Conservation (phyloP, 2,113 vertebrate genomes). For the Rhadina sibilatrix region DNA sequence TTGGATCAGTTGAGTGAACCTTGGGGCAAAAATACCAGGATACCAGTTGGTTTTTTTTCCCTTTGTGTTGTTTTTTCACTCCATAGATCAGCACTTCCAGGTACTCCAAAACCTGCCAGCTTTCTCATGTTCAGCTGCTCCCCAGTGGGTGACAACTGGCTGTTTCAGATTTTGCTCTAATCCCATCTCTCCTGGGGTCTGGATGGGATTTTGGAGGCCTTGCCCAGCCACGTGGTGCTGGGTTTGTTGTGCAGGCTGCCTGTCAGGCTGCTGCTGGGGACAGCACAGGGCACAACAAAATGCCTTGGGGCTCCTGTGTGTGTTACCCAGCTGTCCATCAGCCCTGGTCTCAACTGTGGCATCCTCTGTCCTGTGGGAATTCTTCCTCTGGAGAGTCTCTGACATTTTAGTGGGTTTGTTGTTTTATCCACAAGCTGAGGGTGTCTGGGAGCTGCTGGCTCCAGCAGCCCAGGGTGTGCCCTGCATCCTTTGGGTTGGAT, state of each 20-base stretch:
- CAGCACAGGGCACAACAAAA: background rate
- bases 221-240: rapidly evolving
- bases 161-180: background rate
- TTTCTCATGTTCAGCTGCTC: background rate
- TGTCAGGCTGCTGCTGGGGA: background rate
- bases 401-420: rapidly evolving
- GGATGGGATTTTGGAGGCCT: background rate
- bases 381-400: background rate
- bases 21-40: background rate
- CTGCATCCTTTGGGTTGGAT: rapidly evolving
- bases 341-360: background rate
- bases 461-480: background rate
- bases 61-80: background rate
- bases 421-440: background rate
- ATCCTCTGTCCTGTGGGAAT: background rate
- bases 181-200: background rate
- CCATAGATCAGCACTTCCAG: background rate
- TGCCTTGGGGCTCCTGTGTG: background rate
- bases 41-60: rapidly evolving
- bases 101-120: background rate
- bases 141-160: background rate
- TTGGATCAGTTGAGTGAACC: background rate
- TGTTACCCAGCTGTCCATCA: background rate
- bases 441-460: background rate
- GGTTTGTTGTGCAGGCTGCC: background rate